These are phyloP conservation scores for Pristis pectinata DNA, from an alignment of 2,797 vertebrate species.

Conservation along the genomic window DNA sequence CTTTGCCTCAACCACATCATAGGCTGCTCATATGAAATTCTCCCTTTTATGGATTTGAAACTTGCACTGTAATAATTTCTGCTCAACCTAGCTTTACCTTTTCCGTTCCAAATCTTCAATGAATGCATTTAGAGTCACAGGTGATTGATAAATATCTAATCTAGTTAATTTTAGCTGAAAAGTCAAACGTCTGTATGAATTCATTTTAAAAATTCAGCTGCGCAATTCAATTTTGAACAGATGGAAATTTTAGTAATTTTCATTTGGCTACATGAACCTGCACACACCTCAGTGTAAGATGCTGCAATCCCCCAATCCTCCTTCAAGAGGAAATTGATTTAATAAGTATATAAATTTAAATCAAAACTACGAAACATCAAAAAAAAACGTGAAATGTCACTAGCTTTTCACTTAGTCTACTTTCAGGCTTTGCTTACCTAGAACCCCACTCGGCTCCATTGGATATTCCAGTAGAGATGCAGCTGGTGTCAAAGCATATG, in stretches of 20 bases:
- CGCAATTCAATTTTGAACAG: background rate
- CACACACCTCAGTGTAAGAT: background rate
- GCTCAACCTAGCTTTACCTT: background rate
- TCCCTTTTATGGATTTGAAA: background rate
- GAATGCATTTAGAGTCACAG: background rate
- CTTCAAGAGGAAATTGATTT: background rate
- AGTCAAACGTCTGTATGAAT: background rate
- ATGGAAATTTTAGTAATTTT: background rate
- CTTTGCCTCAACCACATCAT: background rate
- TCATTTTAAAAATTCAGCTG: background rate
- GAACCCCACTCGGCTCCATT: conserved; percentile 72
- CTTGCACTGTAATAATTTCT: background rate
- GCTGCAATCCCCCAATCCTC: background rate
- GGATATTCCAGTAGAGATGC: conserved; percentile 73
- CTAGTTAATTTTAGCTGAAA: background rate
- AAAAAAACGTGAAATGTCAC: background rate
- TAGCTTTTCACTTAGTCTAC: background rate
- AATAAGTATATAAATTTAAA: background rate
- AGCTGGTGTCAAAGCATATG: conserved; percentile 71
- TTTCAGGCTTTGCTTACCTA: conserved; percentile 63
- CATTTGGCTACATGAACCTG: background rate
- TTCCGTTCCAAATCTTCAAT: background rate
- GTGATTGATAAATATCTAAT: background rate
- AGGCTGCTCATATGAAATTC: background rate
- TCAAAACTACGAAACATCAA: background rate